These are phyloP conservation scores for pig (Sus scrofa) DNA, from an alignment of 2,113 vertebrate genomes.

Conservation along the genomic window T2T-Sscrofa CM000814.6:74336001-74336500, in stretches of 20 bases:
- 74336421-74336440: not conserved
- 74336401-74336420: not conserved
- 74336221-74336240: not conserved
- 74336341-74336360: not conserved
- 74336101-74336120: not conserved
- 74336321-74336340: not conserved
- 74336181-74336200: not conserved
- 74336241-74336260: too few relatives aligned
- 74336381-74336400: not conserved
- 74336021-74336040: not conserved
- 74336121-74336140: not conserved
- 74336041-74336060: not conserved
- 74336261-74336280: too few relatives aligned
- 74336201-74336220: not conserved
- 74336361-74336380: not conserved
- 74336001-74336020: constrained; percentile 8
- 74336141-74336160: constrained; percentile 17
- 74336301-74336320: constrained; percentile 33
- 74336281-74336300: too few relatives aligned
- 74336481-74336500: not conserved
- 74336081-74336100: not conserved
- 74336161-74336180: not conserved
- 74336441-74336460: not conserved
- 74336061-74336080: not conserved
- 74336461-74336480: not conserved